A percentile compares a stretch with the other conserved stretches of the same genome.
Conservation (phyloP, 2,797 vertebrate species). For the Pelochelys cantorii region DNA sequence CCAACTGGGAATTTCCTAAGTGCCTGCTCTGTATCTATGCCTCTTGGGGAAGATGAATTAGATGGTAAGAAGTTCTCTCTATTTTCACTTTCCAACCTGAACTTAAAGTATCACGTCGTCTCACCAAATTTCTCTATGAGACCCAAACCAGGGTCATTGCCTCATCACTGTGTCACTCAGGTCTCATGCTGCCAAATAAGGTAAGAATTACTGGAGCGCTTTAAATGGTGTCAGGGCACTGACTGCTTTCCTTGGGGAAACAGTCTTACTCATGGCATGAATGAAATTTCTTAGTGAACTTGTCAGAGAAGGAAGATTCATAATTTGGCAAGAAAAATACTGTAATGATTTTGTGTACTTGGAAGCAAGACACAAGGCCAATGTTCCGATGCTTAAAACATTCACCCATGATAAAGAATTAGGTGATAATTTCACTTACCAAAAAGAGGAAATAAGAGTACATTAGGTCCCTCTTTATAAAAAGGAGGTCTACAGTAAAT, state of each 20-base stretch:
- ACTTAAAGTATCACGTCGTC: conserved; percentile 4
- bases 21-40: neutral
- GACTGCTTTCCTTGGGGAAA: conserved; percentile 32
- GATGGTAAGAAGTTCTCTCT: neutral
- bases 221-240: conserved; percentile 36
- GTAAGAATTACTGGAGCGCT: conserved; percentile 1
- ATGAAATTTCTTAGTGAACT: conserved; percentile 18
- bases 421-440: neutral
- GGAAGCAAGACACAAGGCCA: conserved; percentile 12
- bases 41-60: neutral
- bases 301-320: conserved; percentile 13
- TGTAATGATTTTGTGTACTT: neutral
- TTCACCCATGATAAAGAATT: fast-evolving
- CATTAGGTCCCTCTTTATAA: neutral
- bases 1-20: neutral
- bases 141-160: neutral
- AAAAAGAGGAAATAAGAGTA: neutral
- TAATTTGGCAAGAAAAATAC: conserved; percentile 22
- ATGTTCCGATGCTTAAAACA: neutral
- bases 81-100: conserved; percentile 12
- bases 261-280: neutral
- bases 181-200: neutral
- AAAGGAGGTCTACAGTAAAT: neutral
- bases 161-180: conserved; percentile 36
- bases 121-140: neutral